Base-by-base conservation (phyloP, 2,113 vertebrate genomes). In the Centropus unirufus region DNA sequence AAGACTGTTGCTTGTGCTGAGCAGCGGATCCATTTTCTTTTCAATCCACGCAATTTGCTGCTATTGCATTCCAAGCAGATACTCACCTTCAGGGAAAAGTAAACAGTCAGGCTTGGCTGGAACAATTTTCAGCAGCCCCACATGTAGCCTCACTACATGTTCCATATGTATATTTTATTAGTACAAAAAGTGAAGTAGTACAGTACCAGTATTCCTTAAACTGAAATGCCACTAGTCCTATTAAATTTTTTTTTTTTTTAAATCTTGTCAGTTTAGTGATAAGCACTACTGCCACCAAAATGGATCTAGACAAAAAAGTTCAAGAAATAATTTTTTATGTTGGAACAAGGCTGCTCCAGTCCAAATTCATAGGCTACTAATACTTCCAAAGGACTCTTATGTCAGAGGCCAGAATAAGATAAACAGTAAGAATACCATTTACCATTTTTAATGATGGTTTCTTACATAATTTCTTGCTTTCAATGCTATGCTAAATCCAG, bases 31-130 rank as follows among this genome's bases (percentile, higher is more conserved):
- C 99, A 99, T 94, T 99, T 99, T 40, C 99, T 97, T 95, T 99
- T 99, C 89, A 99, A 97, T 62, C 99, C 99, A 61, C 99, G 98
- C 7, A 99, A 98, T 78, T 99, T 99, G 98, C 99, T 99, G 98
- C 99, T 99, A 97, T 99, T 99, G 97, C 99, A 99, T 94, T 99
- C 99, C 98, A 99, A 97, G 95, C 99, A 99, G 97, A 99, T 99
- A 98, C 99, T 99, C 83, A 99, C 99, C 99, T 99, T 96, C 27
- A 73, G 36, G 58, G 49, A 91, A 92, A 94, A 68, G 42, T 6
- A 93, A 90, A 90, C 54, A 66, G 46, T 24, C 52, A 77, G 5
- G 17, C 19, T 13, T 54, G 59, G 12, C 80, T 73, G 74, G 30
- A 54, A 91, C 8, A n/a, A 46, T 23, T 72, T 59, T 47, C 34